Percentiles rank a stretch among this genome's conserved stretches.
phyloP scores from a whole-genome alignment of 2,797 vertebrate genomes.

The Sebastolobus alascanus region DNA sequence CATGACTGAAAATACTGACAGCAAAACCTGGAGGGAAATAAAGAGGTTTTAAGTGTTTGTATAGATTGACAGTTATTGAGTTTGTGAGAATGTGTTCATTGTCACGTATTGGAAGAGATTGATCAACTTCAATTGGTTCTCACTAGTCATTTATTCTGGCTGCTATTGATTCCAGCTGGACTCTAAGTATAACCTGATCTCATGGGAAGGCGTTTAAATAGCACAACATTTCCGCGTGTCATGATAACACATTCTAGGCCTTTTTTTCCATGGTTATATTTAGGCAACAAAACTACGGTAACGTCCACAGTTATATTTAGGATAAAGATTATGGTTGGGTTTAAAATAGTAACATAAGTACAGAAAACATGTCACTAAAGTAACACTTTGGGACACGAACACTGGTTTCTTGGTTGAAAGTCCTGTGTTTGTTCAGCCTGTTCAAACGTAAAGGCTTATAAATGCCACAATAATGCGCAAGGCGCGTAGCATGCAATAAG shows the following conservation, averaged over 20 bases:
- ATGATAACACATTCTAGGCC: background rate
- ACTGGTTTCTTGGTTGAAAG: too few relatives aligned
- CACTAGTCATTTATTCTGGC: background rate
- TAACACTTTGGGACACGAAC: too few relatives aligned
- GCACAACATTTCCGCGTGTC: background rate
- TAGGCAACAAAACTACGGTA: too few relatives aligned
- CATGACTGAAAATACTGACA: too few relatives aligned
- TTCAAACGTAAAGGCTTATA: too few relatives aligned
- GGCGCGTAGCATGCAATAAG: too few relatives aligned
- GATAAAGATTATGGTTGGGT: background rate
- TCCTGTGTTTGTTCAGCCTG: too few relatives aligned
- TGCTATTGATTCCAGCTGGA: background rate
- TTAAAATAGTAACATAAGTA: background rate
- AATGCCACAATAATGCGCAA: too few relatives aligned
- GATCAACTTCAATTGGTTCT: background rate
- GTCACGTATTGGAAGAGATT: background rate
- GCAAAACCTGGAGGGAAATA: background rate
- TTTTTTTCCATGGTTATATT: background rate
- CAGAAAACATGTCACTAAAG: too few relatives aligned
- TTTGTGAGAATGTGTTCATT: background rate
- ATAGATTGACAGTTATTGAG: background rate
- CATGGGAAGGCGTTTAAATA: background rate
- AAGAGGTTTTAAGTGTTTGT: background rate
- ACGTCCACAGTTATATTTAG: background rate
- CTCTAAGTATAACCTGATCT: background rate